Percentiles rank a stretch among this genome's conserved stretches.
These are phyloP conservation scores for Solea senegalensis DNA, from an alignment of 2,113 vertebrate species.

Conservation along the genomic window DNA sequence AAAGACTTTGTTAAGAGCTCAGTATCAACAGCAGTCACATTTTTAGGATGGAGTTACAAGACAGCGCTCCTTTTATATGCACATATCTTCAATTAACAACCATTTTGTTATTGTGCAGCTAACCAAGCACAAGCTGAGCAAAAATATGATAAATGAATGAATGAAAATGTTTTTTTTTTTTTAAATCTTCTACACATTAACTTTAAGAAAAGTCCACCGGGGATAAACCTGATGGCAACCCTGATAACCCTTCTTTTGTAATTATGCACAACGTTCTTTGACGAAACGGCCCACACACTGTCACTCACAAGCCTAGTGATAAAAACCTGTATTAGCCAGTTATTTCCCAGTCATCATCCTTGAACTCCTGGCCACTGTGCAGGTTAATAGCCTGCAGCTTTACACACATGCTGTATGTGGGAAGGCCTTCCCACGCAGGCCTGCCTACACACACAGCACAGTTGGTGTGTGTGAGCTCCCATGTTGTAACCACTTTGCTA, in stretches of 20 bases:
- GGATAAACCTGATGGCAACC: neutral
- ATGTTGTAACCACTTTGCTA: constrained; percentile 35
- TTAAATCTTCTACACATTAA: neutral
- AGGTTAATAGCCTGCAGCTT: neutral
- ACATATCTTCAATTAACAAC: too few relatives aligned
- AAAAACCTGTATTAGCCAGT: constrained; percentile 4
- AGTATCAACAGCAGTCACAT: neutral
- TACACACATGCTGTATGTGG: constrained; percentile 4
- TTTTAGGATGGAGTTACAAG: neutral
- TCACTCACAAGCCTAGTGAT: neutral
- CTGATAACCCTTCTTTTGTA: neutral
- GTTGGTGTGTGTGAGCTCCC: constrained; percentile 19
- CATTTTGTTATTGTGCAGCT: neutral
- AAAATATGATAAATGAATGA: neutral
- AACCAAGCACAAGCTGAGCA: neutral
- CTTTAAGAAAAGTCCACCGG: neutral
- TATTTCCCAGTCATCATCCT: constrained; percentile 29
- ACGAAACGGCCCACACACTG: neutral
- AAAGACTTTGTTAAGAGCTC: neutral
- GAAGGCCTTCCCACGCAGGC: constrained; percentile 20
- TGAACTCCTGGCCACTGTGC: constrained; percentile 24
- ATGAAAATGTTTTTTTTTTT: neutral
- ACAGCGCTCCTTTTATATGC: neutral
- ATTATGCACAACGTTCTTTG: neutral
- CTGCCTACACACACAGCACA: constrained; percentile 34